Evolutionary conservation across 1,140 invertebrate genomes (phyloP).

Genomic region (Formica exsecta): DNA sequence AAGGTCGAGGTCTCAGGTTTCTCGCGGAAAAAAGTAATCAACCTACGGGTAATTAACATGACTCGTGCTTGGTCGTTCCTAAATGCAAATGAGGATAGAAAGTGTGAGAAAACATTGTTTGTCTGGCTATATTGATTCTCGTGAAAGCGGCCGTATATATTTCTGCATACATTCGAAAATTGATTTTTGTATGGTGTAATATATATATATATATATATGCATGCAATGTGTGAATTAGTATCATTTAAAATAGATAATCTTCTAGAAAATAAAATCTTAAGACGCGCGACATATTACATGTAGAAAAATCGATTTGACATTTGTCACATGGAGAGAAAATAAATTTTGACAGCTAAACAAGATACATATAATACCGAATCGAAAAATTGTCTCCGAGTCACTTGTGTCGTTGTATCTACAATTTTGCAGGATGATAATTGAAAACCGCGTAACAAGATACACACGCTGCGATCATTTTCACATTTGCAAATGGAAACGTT

Average conservation of each 20-base stretch:
- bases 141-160: conserved; percentile 6
- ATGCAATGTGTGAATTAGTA: neutral
- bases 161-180: neutral
- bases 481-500: conserved; percentile 3
- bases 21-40: conserved; percentile 35
- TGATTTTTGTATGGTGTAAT: neutral
- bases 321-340: too few relatives aligned
- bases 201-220: neutral
- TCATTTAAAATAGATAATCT: too few relatives aligned
- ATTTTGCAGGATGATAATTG: conserved; percentile 7
- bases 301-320: too few relatives aligned
- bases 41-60: conserved; percentile 29
- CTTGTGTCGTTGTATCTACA: neutral
- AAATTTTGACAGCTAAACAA: neutral
- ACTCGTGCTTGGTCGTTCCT: conserved; percentile 4
- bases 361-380: neutral
- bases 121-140: conserved; percentile 9
- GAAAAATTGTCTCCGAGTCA: neutral
- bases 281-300: neutral
- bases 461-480: conserved; percentile 16
- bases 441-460: conserved; percentile 12
- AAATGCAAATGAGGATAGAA: conserved; percentile 40
- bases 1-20: conserved; percentile 17
- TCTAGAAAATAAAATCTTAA: neutral
- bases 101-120: conserved; percentile 38